Percentiles rank a stretch among this genome's conserved stretches.
These are phyloP conservation scores for Hyles lineata DNA, from an alignment of 2,888 invertebrate genomes.

Conservation along the genomic window DNA sequence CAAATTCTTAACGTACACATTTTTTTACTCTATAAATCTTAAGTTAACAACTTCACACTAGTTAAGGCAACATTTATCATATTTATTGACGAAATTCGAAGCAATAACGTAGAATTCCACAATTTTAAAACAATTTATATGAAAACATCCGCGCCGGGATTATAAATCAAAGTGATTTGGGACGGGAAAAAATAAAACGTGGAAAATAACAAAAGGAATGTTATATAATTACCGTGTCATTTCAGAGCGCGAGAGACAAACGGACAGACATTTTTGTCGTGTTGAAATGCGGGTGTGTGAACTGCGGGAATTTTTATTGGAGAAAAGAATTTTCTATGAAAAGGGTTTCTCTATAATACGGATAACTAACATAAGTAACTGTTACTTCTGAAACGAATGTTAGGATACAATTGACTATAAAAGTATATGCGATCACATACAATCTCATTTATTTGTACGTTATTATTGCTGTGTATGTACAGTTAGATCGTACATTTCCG, in stretches of 20 bases:
- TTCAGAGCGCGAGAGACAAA: constrained; percentile 5
- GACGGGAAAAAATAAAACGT: background rate
- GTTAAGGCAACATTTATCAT: background rate
- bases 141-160: background rate
- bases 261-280: constrained; percentile 15
- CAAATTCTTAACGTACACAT: background rate
- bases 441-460: too few species aligned
- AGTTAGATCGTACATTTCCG: too few species aligned
- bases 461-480: too few species aligned
- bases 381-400: too few species aligned
- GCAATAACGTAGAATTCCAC: background rate
- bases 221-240: constrained; percentile 19
- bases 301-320: background rate
- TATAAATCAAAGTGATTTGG: constrained; percentile 18
- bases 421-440: too few species aligned
- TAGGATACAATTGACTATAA: too few species aligned
- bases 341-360: too few species aligned
- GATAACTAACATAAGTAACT: too few species aligned
- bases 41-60: background rate
- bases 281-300: constrained; percentile 21
- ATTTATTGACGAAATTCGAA: background rate
- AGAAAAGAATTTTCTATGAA: background rate
- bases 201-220: constrained; percentile 21
- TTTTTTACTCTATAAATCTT: background rate
- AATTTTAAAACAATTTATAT: constrained; percentile 1